Conservation (phyloP, 2,888 invertebrate genomes). For the Cantharis rustica region DNA sequence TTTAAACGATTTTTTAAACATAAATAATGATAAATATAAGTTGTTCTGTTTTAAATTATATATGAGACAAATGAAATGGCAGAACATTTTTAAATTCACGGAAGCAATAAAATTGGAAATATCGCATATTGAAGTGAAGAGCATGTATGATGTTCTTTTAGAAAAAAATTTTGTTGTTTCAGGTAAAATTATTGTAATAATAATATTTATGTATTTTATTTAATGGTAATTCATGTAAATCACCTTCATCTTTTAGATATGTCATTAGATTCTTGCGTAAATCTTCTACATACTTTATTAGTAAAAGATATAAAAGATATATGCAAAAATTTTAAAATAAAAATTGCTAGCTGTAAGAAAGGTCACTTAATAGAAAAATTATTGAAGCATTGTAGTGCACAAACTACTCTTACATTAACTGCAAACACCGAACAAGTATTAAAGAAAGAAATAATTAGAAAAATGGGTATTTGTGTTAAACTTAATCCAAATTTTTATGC, state of each 20-base stretch:
- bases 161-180: conserved; percentile 38
- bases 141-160: conserved; percentile 35
- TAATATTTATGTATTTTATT: neutral
- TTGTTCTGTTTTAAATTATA: conserved; percentile 22
- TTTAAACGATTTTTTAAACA: conserved; percentile 18
- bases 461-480: conserved; percentile 44
- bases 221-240: neutral
- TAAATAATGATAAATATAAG: conserved; percentile 5
- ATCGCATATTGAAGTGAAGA: conserved; percentile 32
- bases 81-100: conserved; percentile 32
- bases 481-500: conserved; percentile 36
- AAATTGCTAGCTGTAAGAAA: conserved; percentile 28
- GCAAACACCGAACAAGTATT: conserved; percentile 41
- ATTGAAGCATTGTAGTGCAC: conserved; percentile 38
- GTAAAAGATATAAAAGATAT: conserved; percentile 32
- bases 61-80: conserved; percentile 36
- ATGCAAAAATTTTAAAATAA: conserved; percentile 30
- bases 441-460: conserved; percentile 36
- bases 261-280: conserved; percentile 28
- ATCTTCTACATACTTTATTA: conserved; percentile 29
- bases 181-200: conserved; percentile 22
- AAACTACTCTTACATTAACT: conserved; percentile 40
- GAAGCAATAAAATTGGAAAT: conserved; percentile 28
- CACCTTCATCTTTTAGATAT: conserved; percentile 29
- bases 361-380: conserved; percentile 30